phyloP scores from a whole-genome alignment of 2,888 invertebrate species.

The Blastobasis lacticolella region DNA sequence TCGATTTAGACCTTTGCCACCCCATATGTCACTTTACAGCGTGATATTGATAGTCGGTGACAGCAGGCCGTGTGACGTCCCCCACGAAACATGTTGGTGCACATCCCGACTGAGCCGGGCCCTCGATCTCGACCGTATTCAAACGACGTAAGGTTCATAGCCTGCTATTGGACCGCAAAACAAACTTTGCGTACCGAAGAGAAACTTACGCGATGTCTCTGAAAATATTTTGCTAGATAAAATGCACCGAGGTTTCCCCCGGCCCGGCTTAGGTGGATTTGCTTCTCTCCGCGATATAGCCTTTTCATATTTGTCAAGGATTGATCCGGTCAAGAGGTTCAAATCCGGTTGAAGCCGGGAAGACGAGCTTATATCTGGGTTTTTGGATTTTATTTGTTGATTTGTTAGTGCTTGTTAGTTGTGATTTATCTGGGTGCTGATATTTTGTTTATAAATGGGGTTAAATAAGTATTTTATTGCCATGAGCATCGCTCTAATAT shows the following conservation, averaged over 20 bases:
- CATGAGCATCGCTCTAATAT: no score
- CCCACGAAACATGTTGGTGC: conserved; percentile 27
- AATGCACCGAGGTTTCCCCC: conserved; percentile 52
- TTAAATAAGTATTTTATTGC: no score
- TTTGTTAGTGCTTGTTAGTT: no score
- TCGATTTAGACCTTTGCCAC: conserved; percentile 65
- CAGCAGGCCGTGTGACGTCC: conserved; percentile 48
- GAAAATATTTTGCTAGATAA: conserved; percentile 56
- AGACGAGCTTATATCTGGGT: not conserved
- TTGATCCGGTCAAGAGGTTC: conserved; percentile 49
- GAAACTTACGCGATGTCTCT: conserved; percentile 50
- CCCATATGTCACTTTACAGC: conserved; percentile 63
- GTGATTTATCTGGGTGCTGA: no score
- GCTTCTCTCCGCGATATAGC: conserved; percentile 39
- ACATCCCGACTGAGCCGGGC: no score
- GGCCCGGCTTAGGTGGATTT: conserved; percentile 51
- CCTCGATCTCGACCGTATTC: not conserved
- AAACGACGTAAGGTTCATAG: not conserved
- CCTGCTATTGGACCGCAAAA: conserved; percentile 12
- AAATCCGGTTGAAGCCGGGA: conserved; percentile 45
- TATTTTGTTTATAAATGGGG: no score
- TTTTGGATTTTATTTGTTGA: not conserved
- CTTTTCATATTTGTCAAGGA: conserved; percentile 66
- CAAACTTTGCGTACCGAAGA: conserved; percentile 25
- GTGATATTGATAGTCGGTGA: conserved; percentile 68